Evolutionary conservation across 2,888 invertebrate genomes (phyloP).

Genomic region (Tetramorium bicarinatum): DNA sequence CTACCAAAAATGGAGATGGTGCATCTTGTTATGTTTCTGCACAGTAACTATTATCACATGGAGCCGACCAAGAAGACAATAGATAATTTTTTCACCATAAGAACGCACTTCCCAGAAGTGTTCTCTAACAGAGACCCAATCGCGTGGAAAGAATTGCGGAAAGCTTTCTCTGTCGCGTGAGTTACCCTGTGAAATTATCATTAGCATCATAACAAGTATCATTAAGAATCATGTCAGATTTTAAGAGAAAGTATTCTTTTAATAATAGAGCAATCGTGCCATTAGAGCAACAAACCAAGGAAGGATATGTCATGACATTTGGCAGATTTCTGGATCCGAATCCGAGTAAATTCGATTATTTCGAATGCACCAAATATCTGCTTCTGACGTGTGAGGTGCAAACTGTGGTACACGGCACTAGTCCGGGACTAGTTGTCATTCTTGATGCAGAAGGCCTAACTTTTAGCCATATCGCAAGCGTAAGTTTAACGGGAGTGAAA

Average conservation of each 20-base stretch:
- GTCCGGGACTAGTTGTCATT: slow-evolving; percentile 88
- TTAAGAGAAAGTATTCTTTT: not conserved
- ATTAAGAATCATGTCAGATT: not conserved
- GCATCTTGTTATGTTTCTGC: slow-evolving; percentile 89
- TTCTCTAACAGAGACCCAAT: slow-evolving; percentile 88
- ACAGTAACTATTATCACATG: slow-evolving; percentile 89
- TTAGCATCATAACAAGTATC: not conserved
- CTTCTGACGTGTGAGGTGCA: slow-evolving; percentile 89
- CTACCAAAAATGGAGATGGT: slow-evolving; percentile 87
- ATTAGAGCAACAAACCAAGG: slow-evolving; percentile 84
- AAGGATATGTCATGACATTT: slow-evolving; percentile 88
- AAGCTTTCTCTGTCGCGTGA: slow-evolving; percentile 87
- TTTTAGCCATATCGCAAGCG: slow-evolving; percentile 89
- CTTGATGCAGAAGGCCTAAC: slow-evolving; percentile 89
- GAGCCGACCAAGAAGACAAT: slow-evolving; percentile 90
- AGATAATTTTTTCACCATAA: slow-evolving; percentile 89
- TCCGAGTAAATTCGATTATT: slow-evolving; percentile 88
- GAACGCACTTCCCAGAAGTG: slow-evolving; percentile 89
- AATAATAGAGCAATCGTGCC: slow-evolving; percentile 77
- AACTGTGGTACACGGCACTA: slow-evolving; percentile 88
- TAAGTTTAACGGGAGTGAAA: slow-evolving; percentile 89
- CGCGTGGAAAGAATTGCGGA: slow-evolving; percentile 85
- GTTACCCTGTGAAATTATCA: slow-evolving; percentile 42
- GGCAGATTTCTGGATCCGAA: slow-evolving; percentile 88
- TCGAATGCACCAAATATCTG: slow-evolving; percentile 86